Base-by-base conservation (phyloP, 2,113 vertebrate species). In the Tauraco erythrolophus region DNA sequence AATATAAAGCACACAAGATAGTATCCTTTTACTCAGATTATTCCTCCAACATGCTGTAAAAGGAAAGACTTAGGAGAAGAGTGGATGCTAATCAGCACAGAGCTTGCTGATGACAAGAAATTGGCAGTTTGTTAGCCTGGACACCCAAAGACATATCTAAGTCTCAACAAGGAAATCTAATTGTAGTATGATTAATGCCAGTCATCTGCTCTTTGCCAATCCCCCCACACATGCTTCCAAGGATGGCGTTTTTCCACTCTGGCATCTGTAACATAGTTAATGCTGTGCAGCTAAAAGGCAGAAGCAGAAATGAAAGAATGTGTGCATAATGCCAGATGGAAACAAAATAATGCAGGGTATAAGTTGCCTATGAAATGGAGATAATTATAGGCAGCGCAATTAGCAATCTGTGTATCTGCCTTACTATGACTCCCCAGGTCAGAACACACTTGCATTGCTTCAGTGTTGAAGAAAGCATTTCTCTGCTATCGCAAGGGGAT, bases 331-430 rank as follows among this genome's bases (percentile, higher is more conserved):
- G 51, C 80, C 95, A 96, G 96, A 91, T 66, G 84, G 92, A 89
- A 94, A 24, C 43, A 74, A 33, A 79, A 84, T 53, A 86, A 84
- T 2, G 15, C 31, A 60, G 66, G 43, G 19, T 84, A 1, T 7
- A 27, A 78, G 88, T 2, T 79, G 66, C 37, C 51, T 53, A 2
- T 43, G 88, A 87, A 89, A 75, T 10, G 43, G 22, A 71, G 64
- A 75, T 46, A 35, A 65, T 91, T n/a, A 75, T 1, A 66, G 80
- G 48, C 76, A 79, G 39, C 2, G 8, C 89, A 84, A 84, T 96
- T 94, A 95, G 65, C 95, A 96, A 95, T 78, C 96, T 97, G 96
- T 87, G 48, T n/a, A 21, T 75, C 79, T 84, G 88, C 60, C n/a
- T 88, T 28, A 7, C 79, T 48, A 60, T 5, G 71, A 17, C 69